Conservation (phyloP, 1,140 invertebrate genomes). For the Drosophila pruinosa region DNA sequence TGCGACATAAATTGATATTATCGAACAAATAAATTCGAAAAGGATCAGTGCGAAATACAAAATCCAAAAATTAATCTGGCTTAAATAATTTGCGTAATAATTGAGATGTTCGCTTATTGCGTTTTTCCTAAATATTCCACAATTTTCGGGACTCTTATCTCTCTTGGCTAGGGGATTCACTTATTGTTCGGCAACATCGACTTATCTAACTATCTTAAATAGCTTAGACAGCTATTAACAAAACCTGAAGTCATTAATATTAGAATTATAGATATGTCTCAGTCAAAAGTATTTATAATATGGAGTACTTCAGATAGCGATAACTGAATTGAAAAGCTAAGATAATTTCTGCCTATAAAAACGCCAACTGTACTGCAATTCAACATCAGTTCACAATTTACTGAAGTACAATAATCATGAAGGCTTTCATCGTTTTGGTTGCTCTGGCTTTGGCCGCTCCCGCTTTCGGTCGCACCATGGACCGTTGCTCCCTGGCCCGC, state of each 20-base stretch:
- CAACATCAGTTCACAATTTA: conserved; percentile 12
- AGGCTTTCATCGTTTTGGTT: conserved; percentile 31
- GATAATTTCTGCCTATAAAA: conserved; percentile 54
- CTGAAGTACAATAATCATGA: conserved; percentile 39
- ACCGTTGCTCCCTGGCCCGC: conserved; percentile 64
- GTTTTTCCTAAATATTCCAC: conserved; percentile 15
- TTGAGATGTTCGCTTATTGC: not conserved
- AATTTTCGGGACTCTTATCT: not conserved
- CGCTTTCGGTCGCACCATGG: conserved; percentile 54
- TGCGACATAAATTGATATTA: not conserved
- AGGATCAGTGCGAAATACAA: not conserved
- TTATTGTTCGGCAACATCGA: not conserved
- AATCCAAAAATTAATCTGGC: not conserved
- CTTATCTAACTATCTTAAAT: not conserved
- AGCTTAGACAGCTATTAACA: not conserved
- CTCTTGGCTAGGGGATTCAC: conserved; percentile 21
- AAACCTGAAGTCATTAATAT: not conserved
- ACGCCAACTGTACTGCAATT: not conserved
- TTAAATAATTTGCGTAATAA: not conserved
- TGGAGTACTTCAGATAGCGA: conserved; percentile 2
- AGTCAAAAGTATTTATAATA: not conserved
- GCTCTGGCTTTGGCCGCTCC: conserved; percentile 36
- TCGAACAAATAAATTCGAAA: not conserved
- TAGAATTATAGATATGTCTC: not conserved
- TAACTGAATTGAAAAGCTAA: not conserved